Conservation (phyloP, 2,888 invertebrate genomes). For the Argyra leucocephala region DNA sequence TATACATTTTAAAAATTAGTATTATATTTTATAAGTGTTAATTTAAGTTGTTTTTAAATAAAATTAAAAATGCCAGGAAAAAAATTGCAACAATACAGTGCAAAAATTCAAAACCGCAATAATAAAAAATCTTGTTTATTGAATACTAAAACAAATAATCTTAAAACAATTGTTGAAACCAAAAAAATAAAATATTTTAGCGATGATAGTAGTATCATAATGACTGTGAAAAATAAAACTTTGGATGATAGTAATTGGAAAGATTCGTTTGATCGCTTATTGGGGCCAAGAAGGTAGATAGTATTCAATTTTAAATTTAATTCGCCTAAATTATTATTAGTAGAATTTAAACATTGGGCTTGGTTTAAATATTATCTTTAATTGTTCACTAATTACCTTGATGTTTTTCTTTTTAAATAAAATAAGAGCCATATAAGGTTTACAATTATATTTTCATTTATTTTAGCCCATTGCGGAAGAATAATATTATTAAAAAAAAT, state of each 20-base stretch:
- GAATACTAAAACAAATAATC: background rate
- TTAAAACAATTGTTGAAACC: background rate
- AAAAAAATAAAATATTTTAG: background rate
- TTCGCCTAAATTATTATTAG: too few relatives aligned
- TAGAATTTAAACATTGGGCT: too few relatives aligned
- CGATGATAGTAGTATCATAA: background rate
- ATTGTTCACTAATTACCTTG: too few relatives aligned
- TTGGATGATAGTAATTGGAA: slow-evolving; percentile 34
- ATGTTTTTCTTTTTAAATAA: too few relatives aligned
- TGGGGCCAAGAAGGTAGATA: slow-evolving; percentile 31
- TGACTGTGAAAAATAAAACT: slow-evolving; percentile 19
- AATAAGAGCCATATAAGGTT: too few relatives aligned
- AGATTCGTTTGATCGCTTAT: slow-evolving; percentile 36
- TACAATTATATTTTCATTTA: background rate
- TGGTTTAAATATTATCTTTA: too few relatives aligned
- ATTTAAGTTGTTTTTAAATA: too few relatives aligned
- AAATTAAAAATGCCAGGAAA: background rate
- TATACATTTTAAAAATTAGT: background rate
- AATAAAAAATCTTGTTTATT: background rate
- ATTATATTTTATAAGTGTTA: background rate
- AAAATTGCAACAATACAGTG: background rate
- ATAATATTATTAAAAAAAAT: background rate
- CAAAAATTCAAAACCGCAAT: background rate
- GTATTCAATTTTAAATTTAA: background rate
- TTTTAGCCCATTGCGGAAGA: background rate